phyloP scores from a whole-genome alignment of 2,888 invertebrate genomes.

The Notodromas monacha region DNA sequence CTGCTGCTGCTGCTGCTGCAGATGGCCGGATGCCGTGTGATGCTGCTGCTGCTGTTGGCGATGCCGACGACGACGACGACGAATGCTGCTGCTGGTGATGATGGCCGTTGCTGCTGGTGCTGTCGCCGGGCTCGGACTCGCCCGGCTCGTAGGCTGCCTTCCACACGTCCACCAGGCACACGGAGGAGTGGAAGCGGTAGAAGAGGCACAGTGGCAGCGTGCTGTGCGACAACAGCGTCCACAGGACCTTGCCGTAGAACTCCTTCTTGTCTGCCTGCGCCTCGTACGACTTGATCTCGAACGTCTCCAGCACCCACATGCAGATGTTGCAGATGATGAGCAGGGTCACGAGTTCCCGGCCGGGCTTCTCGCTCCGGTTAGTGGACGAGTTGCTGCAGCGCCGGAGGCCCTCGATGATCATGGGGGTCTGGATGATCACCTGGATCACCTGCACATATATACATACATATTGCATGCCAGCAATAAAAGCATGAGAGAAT shows the following conservation, averaged over 20 bases:
- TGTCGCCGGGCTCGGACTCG: too few species aligned
- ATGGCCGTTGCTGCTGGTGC: too few species aligned
- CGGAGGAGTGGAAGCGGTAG: slow-evolving; percentile 42
- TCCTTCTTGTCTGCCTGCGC: slow-evolving; percentile 24
- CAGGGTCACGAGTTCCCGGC: slow-evolving; percentile 38
- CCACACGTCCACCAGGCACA: slow-evolving; percentile 44
- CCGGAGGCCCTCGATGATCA: slow-evolving; percentile 35
- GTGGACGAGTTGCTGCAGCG: slow-evolving; percentile 31
- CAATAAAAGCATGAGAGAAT: too few species aligned
- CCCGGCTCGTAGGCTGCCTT: slow-evolving; percentile 33
- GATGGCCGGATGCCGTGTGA: too few species aligned
- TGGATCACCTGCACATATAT: slow-evolving; percentile 26
- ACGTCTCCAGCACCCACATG: slow-evolving; percentile 40
- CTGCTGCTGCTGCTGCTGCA: too few species aligned
- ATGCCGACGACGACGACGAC: too few species aligned
- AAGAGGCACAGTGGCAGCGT: slow-evolving; percentile 39
- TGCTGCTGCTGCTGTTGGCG: too few species aligned
- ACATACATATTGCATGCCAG: slow-evolving; percentile 12
- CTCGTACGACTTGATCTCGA: slow-evolving; percentile 25
- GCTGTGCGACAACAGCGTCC: slow-evolving; percentile 37
- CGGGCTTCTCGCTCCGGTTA: slow-evolving; percentile 31
- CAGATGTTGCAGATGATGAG: slow-evolving; percentile 37
- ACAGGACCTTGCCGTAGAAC: slow-evolving; percentile 31
- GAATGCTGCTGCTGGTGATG: too few species aligned
- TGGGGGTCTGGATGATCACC: slow-evolving; percentile 34